Evolutionary conservation across 2,113 vertebrate species (phyloP).

Genomic region (Varanus salvator): DNA sequence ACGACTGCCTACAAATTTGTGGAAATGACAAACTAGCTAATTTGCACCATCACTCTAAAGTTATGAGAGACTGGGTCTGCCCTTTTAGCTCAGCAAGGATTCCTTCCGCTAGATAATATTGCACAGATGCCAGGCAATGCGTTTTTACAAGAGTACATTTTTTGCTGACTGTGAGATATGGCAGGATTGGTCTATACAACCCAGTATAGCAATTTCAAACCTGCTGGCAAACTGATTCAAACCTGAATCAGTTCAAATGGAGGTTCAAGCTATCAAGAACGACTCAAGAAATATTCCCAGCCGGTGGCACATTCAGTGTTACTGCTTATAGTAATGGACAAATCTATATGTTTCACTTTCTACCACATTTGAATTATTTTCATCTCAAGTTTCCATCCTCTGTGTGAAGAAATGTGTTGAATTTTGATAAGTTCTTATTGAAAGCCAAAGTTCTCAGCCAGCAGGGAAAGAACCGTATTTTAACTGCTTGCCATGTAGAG

Average conservation of each 20-base stretch:
- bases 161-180: neutral
- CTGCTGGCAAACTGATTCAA: no score
- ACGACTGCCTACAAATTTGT: neutral
- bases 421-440: no score
- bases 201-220: neutral
- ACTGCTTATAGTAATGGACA: neutral
- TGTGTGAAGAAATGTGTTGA: no score
- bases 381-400: no score
- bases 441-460: no score
- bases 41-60: neutral
- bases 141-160: neutral
- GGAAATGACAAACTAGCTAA: neutral
- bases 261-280: neutral
- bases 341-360: no score
- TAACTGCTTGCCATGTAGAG: no score
- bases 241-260: neutral
- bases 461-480: no score
- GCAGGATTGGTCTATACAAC: neutral
- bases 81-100: neutral
- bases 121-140: neutral
- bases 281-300: neutral
- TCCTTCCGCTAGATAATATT: neutral
- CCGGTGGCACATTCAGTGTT: neutral
- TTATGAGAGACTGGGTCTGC: fast-evolving
- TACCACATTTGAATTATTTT: no score